Evolutionary conservation across 2,113 vertebrate genomes (phyloP), one percentile per base, ranked within the genome.

Genomic region (Cheilinus undulatus): DNA sequence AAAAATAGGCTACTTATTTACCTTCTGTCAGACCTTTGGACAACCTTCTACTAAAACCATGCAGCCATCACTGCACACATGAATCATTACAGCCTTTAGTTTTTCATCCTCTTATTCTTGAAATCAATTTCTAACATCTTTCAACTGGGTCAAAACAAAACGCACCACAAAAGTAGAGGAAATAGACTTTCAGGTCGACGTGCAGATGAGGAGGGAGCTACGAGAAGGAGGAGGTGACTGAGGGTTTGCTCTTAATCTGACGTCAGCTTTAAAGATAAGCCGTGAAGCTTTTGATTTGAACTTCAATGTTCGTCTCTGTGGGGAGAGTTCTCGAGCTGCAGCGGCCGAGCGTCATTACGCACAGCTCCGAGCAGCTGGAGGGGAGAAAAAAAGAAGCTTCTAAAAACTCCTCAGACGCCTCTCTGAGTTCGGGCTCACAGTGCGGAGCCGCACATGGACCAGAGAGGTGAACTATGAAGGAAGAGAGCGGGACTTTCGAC

Each of bases 261-360:
- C 96, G 96, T 97, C 96, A 97, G 93, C 93, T 91, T 28, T 93
- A 67, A 94, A 96, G 95, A 96, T 96, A 96, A 96, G 94, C 94
- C 89, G 92, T 5, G 43, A 65, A 67, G 65, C 61, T 45, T 45
- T 80, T 95, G 93, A 95, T 95, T 93, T 93, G 90, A 93, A 93
- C 57, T 88, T 87, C 94, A 95, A 94, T 95, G 92, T 79, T 69
- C 66, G 56, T 75, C 68, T 54, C 61, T 80, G 66, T 76, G 73
- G 70, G 71, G 91, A 90, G 89, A 93, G 90, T 78, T 87, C 88
- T 84, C 90, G 80, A 84, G 93, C 93, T 88, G 89, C 84, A 86
- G 90, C 90, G 86, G 88, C 89, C 87, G 92, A 90, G 5, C 17
- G 54, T 15, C 23, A 1, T 27, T 11, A 59, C 93, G 40, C 54